phyloP scores from a whole-genome alignment of 2,888 invertebrate genomes.

The Diaperis boleti region DNA sequence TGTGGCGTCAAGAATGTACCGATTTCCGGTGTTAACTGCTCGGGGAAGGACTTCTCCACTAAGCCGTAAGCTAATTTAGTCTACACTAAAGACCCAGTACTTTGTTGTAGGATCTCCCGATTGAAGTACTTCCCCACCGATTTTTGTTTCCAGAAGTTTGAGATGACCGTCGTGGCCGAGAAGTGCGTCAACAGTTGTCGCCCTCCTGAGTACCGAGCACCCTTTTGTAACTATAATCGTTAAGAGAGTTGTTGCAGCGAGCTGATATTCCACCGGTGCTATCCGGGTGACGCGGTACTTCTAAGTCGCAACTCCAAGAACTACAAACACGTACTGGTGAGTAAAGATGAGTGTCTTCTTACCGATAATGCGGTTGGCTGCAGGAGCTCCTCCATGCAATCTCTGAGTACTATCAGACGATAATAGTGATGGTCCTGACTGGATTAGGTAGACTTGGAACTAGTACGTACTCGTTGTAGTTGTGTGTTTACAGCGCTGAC shows the following conservation, averaged over 20 bases:
- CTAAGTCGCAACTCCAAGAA: background rate
- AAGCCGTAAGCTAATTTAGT: slow-evolving; percentile 1
- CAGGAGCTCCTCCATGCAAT: slow-evolving; percentile 9
- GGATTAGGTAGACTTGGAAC: too few relatives aligned
- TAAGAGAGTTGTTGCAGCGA: background rate
- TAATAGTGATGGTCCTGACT: background rate
- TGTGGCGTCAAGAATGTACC: slow-evolving; percentile 11
- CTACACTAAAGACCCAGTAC: background rate
- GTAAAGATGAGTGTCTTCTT: background rate
- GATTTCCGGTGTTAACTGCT: slow-evolving; percentile 1
- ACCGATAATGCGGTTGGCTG: background rate
- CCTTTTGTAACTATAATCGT: too few relatives aligned
- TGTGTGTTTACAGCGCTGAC: background rate
- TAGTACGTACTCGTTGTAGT: background rate
- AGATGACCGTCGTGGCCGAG: slow-evolving; percentile 1
- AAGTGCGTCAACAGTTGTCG: slow-evolving; percentile 9
- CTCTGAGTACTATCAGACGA: background rate
- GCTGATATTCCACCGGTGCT: slow-evolving; percentile 21
- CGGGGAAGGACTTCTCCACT: slow-evolving; percentile 1
- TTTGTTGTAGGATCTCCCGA: slow-evolving; percentile 6
- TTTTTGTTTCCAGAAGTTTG: background rate
- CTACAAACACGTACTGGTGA: slow-evolving; percentile 5
- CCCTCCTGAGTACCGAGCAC: slow-evolving; percentile 10
- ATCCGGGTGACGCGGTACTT: background rate
- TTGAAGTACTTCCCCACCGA: slow-evolving; percentile 3